Percentiles rank a stretch among this genome's conserved stretches.
Conservation (phyloP, 2,888 invertebrate genomes). For the Gastracanthus pulcherrimus region DNA sequence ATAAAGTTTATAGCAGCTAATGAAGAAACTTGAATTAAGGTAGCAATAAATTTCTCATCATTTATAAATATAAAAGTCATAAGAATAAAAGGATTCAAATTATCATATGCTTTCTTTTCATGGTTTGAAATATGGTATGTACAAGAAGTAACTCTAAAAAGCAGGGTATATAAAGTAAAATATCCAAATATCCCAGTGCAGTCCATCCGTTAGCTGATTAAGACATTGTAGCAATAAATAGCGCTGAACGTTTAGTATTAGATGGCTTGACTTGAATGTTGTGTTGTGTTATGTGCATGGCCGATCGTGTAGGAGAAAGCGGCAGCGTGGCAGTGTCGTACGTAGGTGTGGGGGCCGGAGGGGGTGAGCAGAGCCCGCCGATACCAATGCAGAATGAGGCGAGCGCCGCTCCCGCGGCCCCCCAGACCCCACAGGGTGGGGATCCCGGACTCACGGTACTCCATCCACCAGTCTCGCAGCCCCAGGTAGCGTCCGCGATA, state of each 20-base stretch:
- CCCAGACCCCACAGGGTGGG: constrained; percentile 73
- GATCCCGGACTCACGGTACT: constrained; percentile 79
- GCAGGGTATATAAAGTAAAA: too few relatives aligned
- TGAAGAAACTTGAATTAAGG: too few relatives aligned
- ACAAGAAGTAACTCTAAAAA: too few relatives aligned
- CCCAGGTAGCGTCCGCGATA: constrained; percentile 76
- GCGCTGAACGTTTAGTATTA: constrained; percentile 67
- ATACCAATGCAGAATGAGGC: constrained; percentile 75
- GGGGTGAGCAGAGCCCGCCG: constrained; percentile 76
- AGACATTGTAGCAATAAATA: background rate
- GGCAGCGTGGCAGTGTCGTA: constrained; percentile 76
- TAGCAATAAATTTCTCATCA: too few relatives aligned
- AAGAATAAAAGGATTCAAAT: too few relatives aligned
- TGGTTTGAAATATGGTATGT: too few relatives aligned
- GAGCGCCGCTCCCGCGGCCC: constrained; percentile 75
- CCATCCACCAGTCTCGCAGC: constrained; percentile 80
- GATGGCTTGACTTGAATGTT: constrained; percentile 76
- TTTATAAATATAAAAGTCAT: too few relatives aligned
- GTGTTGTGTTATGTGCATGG: constrained; percentile 76
- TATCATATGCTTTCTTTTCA: too few relatives aligned
- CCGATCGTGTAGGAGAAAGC: constrained; percentile 71
- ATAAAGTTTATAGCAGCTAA: too few relatives aligned
- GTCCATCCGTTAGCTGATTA: too few relatives aligned
- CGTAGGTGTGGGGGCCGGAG: constrained; percentile 75
- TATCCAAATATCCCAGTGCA: background rate